These are phyloP conservation scores for Sibirionetta formosa DNA, from an alignment of 2,797 vertebrate species.

Conservation along the genomic window DNA sequence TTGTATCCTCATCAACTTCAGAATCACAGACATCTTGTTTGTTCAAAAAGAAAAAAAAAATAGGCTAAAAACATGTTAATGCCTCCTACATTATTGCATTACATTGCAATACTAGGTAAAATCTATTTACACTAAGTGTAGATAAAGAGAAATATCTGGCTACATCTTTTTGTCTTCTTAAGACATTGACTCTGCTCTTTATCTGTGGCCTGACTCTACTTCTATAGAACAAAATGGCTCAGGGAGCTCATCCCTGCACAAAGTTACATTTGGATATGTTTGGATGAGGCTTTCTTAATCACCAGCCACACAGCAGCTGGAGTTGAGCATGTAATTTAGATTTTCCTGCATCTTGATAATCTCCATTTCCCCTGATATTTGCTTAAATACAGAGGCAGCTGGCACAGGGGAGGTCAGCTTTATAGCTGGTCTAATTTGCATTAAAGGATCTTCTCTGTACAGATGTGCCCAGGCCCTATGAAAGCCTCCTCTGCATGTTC, in stretches of 20 bases:
- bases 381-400: not conserved
- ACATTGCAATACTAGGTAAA: not conserved
- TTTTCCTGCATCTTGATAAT: not conserved
- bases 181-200: not conserved
- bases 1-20: not conserved
- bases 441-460: not conserved
- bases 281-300: not conserved
- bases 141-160: not conserved
- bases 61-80: not conserved
- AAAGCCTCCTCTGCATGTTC: not conserved
- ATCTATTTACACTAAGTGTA: not conserved
- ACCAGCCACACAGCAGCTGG: not conserved
- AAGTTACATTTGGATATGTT: not conserved
- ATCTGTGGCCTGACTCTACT: not conserved
- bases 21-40: not conserved
- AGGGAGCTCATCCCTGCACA: fast-evolving
- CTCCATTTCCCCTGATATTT: not conserved
- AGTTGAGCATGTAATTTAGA: not conserved
- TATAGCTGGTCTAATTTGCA: not conserved
- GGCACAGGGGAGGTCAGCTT: not conserved
- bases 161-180: not conserved
- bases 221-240: not conserved
- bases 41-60: too few relatives aligned
- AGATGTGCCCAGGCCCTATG: not conserved
- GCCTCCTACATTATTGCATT: not conserved